Conservation (phyloP, 2,797 vertebrate species). For the Petrocephalus sullivani region DNA sequence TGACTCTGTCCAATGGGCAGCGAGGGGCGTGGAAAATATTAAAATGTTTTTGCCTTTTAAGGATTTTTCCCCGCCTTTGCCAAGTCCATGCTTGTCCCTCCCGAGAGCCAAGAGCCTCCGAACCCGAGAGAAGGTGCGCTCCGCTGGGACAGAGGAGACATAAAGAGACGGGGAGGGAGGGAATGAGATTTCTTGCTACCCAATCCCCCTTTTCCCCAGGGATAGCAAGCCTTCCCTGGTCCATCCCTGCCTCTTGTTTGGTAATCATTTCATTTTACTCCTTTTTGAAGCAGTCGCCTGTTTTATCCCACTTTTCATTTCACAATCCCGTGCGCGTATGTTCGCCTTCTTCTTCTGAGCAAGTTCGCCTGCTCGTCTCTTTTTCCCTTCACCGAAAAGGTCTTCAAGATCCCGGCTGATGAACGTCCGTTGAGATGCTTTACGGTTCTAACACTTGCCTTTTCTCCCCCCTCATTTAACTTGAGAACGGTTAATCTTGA, state of each 20-base stretch:
- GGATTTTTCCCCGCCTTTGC: constrained; percentile 51
- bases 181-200: constrained; percentile 62
- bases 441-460: constrained; percentile 45
- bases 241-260: constrained; percentile 69
- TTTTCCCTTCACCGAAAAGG: constrained; percentile 53
- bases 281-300: constrained; percentile 68
- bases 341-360: constrained; percentile 59
- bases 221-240: constrained; percentile 58
- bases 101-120: constrained; percentile 52
- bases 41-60: constrained; percentile 52
- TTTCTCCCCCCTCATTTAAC: constrained; percentile 58
- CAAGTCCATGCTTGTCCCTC: constrained; percentile 49
- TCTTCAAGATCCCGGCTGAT: constrained; percentile 56
- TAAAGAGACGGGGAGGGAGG: constrained; percentile 65
- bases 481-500: constrained; percentile 53
- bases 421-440: constrained; percentile 59
- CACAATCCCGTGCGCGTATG: constrained; percentile 55
- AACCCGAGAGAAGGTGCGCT: constrained; percentile 68
- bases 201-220: constrained; percentile 67
- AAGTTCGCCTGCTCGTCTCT: constrained; percentile 50
- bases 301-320: constrained; percentile 70
- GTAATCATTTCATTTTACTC: constrained; percentile 75
- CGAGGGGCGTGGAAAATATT: constrained; percentile 38
- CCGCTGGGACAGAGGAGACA: constrained; percentile 65
- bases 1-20: constrained; percentile 45